A percentile compares a stretch with the other conserved stretches of the same genome.
Conservation (phyloP, 2,888 invertebrate species). For the Orthonychiurus folsomi region DNA sequence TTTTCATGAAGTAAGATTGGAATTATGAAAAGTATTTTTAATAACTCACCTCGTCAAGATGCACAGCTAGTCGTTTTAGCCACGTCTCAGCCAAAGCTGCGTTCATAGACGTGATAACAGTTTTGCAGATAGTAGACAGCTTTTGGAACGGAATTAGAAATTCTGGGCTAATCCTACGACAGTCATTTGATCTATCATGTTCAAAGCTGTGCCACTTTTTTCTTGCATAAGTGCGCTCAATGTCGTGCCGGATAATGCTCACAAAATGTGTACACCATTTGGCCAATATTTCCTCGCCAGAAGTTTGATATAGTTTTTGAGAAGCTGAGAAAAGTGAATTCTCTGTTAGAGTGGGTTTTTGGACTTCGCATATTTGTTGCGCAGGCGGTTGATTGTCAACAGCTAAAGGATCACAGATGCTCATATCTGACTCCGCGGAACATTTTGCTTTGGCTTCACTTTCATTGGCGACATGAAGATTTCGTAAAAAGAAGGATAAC, state of each 20-base stretch:
- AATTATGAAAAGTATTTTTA: constrained; percentile 5
- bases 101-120: constrained; percentile 27
- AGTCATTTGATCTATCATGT: constrained; percentile 15
- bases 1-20: not conserved
- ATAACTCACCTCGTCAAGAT: constrained; percentile 29
- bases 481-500: constrained; percentile 27
- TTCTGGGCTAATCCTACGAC: constrained; percentile 18
- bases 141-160: constrained; percentile 19
- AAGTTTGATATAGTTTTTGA: constrained; percentile 27
- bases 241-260: constrained; percentile 19
- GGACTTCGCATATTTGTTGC: too few species aligned
- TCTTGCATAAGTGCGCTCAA: constrained; percentile 21
- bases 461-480: constrained; percentile 13
- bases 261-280: constrained; percentile 28
- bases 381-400: too few species aligned
- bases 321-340: constrained; percentile 31
- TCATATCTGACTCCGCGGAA: too few species aligned
- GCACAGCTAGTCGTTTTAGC: constrained; percentile 32
- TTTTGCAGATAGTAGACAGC: constrained; percentile 22
- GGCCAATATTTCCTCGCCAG: constrained; percentile 30
- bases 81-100: constrained; percentile 25
- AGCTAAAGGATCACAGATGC: too few species aligned
- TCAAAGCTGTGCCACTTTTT: constrained; percentile 33
- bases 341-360: too few species aligned
- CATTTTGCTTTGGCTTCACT: too few species aligned